Evolutionary conservation across 2,797 vertebrate genomes (phyloP).

Genomic region (Alfaro cultratus): DNA sequence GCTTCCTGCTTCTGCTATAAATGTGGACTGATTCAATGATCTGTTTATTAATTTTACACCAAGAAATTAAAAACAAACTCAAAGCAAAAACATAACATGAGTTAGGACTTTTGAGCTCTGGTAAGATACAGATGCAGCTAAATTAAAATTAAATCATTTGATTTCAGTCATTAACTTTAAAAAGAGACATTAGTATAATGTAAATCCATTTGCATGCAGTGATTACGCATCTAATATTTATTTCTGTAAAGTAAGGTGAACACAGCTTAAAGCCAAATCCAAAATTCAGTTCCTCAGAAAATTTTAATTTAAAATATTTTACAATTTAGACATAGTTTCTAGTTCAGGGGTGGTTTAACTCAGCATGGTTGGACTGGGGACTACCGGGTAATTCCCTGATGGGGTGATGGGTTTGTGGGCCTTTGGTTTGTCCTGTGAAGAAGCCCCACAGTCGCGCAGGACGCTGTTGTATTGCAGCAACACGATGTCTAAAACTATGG

Average conservation of each 20-base stretch:
- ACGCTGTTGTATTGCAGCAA: too few relatives aligned
- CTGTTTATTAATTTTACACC: constrained; percentile 38
- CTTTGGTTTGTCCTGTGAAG: too few relatives aligned
- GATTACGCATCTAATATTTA: neutral
- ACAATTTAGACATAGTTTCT: neutral
- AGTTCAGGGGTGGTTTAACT: neutral
- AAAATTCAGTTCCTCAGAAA: neutral
- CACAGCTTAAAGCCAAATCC: neutral
- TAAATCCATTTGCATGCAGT: neutral
- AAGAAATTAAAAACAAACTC: constrained; percentile 18
- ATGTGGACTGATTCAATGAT: constrained; percentile 37
- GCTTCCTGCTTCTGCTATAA: constrained; percentile 34
- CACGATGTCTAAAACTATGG: too few relatives aligned
- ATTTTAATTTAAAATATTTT: neutral
- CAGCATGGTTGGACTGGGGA: neutral
- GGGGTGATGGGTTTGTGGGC: too few relatives aligned
- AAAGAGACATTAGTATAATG: neutral
- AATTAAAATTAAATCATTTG: neutral
- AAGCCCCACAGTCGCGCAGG: too few relatives aligned
- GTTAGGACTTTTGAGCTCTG: constrained; percentile 18
- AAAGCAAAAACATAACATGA: constrained; percentile 1
- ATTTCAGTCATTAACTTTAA: neutral
- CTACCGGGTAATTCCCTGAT: too few relatives aligned
- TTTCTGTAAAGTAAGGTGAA: neutral
- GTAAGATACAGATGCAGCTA: neutral